Percentiles rank a stretch among this genome's conserved stretches.
Conservation (phyloP, 2,888 invertebrate species). For the Andrena camellia region DNA sequence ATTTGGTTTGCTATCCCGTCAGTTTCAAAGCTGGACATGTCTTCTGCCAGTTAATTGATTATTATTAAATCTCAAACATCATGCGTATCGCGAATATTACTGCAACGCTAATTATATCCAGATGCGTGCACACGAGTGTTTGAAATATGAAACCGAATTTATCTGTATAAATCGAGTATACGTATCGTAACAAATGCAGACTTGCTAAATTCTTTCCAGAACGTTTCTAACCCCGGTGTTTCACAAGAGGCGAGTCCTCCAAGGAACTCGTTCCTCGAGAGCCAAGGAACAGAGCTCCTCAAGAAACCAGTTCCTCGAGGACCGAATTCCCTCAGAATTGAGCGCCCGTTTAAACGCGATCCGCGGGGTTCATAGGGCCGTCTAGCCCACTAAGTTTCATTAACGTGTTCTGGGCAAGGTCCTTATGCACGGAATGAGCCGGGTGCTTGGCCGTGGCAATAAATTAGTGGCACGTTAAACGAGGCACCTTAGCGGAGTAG, state of each 20-base stretch:
- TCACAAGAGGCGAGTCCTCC: too few relatives aligned
- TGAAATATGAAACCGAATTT: too few relatives aligned
- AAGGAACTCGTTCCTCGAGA: too few relatives aligned
- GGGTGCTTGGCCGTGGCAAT: conserved; percentile 53
- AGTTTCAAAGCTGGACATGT: background rate
- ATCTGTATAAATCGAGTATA: too few relatives aligned
- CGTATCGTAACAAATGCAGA: too few relatives aligned
- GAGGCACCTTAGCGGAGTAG: conserved; percentile 66
- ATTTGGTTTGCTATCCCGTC: background rate
- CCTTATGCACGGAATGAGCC: conserved; percentile 46
- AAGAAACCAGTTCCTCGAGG: background rate
- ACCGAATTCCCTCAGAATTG: background rate
- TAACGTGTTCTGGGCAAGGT: conserved; percentile 52
- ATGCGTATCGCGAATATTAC: background rate
- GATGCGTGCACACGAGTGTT: too few relatives aligned
- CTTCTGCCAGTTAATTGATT: too few relatives aligned
- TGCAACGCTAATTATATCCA: background rate
- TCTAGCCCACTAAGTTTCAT: conserved; percentile 60
- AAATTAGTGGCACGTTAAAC: conserved; percentile 70
- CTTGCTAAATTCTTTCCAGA: too few relatives aligned
- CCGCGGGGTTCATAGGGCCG: conserved; percentile 26
- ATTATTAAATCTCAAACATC: too few relatives aligned
- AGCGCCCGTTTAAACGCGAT: conserved; percentile 44
- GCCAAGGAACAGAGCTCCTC: too few relatives aligned
- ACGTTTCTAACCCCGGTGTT: too few relatives aligned